Evolutionary conservation across 2,113 vertebrate species (phyloP), one percentile per base, ranked within the genome.

Genomic region (Marcusenius ussheri): DNA sequence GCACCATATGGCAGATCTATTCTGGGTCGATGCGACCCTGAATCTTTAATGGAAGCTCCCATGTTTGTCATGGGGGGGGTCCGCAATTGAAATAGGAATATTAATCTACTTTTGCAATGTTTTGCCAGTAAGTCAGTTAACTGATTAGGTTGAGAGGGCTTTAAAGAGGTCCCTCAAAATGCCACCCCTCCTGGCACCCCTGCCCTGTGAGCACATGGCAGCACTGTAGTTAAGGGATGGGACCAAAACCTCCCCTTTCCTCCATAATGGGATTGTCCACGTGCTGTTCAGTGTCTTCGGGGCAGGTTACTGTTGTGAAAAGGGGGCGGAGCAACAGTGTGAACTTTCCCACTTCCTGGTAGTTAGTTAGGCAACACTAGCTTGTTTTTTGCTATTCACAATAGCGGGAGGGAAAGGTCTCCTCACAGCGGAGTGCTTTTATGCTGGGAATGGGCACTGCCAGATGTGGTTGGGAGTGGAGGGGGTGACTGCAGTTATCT

Each of bases 21-120:
- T 89, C 87, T 42, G 45, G 88, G 84, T 77, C 90, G 88, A 46
- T 88, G 49, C 31, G 35, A 56, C 35, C 77, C 89, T 92, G 46
- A 92, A 92, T 92, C 49, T 92, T 93, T 92, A 91, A 94, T 91
- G 66, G 51, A 45, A 24, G 53, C 70, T 42, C 90, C 88, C 9
- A 53, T 91, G 91, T 89, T 49, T 89, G 5, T 46, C 21, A 56
- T 47, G n/a, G 27, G 56, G 46, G 15, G 39, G 49, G 7, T 46
- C 8, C 5, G 21, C 9, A 35, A 46, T 27, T 51, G 35, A 84
- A 83, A 86, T 19, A 11, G 42, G 45, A 85, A 50, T 62, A 50
- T 66, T 83, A 62, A 46, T 88, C 35, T 58, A 45, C 50, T 88
- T 58, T 70, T 13, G 8, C 7, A n/a, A 62, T 74, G 31, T 31